phyloP scores from a whole-genome alignment of 2,113 vertebrate species.

The Poeciliopsis occidentalis region DNA sequence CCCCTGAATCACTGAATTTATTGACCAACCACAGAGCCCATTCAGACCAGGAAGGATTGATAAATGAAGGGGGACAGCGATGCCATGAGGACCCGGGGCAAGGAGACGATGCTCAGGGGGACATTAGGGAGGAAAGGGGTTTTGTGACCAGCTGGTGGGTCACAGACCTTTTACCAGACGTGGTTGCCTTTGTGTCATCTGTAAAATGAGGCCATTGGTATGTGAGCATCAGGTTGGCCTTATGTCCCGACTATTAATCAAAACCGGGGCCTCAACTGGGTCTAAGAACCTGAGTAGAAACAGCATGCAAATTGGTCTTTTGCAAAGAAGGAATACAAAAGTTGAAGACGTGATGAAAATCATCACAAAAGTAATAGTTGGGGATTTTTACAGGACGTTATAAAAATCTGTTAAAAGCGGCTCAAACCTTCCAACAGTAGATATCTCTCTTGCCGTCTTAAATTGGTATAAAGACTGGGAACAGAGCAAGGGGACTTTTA shows the following conservation, averaged over 20 bases:
- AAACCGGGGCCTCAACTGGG: conserved; percentile 61
- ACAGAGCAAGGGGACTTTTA: not conserved
- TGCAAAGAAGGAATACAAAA: not conserved
- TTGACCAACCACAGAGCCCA: conserved; percentile 95
- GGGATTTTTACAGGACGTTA: not conserved
- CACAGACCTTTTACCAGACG: conserved; percentile 86
- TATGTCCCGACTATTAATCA: conserved; percentile 77
- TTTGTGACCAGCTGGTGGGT: conserved; percentile 86
- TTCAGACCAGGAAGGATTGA: conserved; percentile 77
- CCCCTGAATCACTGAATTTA: conserved; percentile 92
- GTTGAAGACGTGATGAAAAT: not conserved
- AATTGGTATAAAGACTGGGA: not conserved
- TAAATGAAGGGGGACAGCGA: conserved; percentile 63
- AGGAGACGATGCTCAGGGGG: conserved; percentile 57
- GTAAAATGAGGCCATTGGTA: conserved; percentile 87
- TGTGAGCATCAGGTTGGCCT: conserved; percentile 86
- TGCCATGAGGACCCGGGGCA: conserved; percentile 47
- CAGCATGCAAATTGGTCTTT: conserved; percentile 25
- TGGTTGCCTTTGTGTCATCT: conserved; percentile 88
- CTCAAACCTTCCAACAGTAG: not conserved
- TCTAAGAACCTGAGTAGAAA: conserved; percentile 51
- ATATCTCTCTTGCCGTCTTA: not conserved
- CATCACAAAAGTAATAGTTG: not conserved
- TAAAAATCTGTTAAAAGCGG: not conserved
- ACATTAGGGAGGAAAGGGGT: conserved; percentile 80